Percentiles rank a stretch among this genome's conserved stretches.
Evolutionary conservation across 2,113 vertebrate species (phyloP).

Genomic region (Campylomormyrus numenius): DNA sequence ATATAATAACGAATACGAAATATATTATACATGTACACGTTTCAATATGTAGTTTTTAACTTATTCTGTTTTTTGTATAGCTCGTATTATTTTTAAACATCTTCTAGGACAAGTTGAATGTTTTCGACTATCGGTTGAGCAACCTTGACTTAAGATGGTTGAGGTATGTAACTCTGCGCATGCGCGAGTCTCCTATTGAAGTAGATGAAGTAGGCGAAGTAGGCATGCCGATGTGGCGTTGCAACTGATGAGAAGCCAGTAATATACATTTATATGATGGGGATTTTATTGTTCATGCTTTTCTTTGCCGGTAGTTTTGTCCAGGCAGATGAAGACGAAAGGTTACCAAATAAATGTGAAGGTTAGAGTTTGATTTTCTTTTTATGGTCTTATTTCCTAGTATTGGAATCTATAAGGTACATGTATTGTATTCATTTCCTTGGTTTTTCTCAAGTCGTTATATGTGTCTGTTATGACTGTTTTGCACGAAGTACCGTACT

Average conservation of each 20-base stretch:
- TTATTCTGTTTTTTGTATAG: neutral
- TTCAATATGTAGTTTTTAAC: neutral
- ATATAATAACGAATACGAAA: neutral
- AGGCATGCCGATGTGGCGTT: slow-evolving; percentile 52
- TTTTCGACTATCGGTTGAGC: slow-evolving; percentile 23
- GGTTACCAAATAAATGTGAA: slow-evolving; percentile 76
- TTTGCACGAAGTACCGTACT: neutral
- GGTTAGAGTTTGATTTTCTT: slow-evolving; percentile 46
- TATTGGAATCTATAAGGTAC: neutral
- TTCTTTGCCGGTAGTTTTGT: slow-evolving; percentile 34
- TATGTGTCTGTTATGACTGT: neutral
- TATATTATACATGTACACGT: neutral
- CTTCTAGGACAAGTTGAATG: slow-evolving; percentile 17
- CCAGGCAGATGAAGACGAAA: slow-evolving; percentile 55
- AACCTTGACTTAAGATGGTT: neutral
- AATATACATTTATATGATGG: slow-evolving; percentile 31
- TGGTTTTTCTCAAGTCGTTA: neutral
- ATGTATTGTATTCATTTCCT: neutral
- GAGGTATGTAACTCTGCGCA: slow-evolving; percentile 33
- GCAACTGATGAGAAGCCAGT: neutral
- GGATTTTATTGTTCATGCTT: slow-evolving; percentile 25
- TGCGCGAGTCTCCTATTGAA: slow-evolving; percentile 26
- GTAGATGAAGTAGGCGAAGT: neutral
- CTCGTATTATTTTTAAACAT: neutral
- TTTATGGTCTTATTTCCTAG: neutral